These are phyloP conservation scores for Meloidogyne floridensis DNA, from an alignment of 1,140 invertebrate species.

Conservation along the genomic window DNA sequence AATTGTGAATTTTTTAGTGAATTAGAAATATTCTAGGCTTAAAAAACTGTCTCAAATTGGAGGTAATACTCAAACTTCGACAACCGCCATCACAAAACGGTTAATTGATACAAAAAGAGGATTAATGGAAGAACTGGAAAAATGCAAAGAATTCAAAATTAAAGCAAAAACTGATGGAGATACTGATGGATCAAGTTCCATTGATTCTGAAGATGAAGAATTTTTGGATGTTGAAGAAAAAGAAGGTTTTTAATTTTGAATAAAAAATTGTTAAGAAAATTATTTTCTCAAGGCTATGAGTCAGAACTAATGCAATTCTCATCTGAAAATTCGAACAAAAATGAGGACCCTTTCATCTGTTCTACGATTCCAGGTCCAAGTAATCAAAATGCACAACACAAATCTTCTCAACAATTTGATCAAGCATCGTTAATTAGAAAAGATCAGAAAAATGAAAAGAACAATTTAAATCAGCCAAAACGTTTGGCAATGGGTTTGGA, in stretches of 20 bases:
- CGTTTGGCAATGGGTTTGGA: slow-evolving; percentile 48
- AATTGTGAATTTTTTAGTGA: background rate
- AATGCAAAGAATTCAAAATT: slow-evolving; percentile 41
- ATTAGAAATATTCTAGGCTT: slow-evolving; percentile 32
- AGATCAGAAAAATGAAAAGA: slow-evolving; percentile 21
- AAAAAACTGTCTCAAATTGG: slow-evolving; percentile 44
- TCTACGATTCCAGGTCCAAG: slow-evolving; percentile 34
- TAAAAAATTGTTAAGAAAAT: background rate
- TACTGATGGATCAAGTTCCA: background rate
- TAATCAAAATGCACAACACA: background rate
- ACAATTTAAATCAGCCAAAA: slow-evolving; percentile 29
- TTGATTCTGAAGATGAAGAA: slow-evolving; percentile 41
- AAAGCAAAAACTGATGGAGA: slow-evolving; percentile 26
- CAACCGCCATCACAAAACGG: slow-evolving; percentile 23
- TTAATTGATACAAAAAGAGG: slow-evolving; percentile 36
- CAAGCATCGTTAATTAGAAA: background rate
- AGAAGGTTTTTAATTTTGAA: slow-evolving; percentile 33
- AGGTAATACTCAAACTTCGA: background rate
- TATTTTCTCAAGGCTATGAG: slow-evolving; percentile 36
- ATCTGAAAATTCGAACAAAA: background rate
- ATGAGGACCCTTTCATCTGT: slow-evolving; percentile 43
- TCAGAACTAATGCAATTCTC: slow-evolving; percentile 20
- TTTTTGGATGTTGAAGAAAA: slow-evolving; percentile 54
- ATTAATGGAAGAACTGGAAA: slow-evolving; percentile 38
- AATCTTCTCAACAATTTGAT: background rate